A percentile compares a stretch with the other conserved stretches of the same genome.
Conservation (phyloP, 2,888 invertebrate species). For the Dysmachus trigonus region DNA sequence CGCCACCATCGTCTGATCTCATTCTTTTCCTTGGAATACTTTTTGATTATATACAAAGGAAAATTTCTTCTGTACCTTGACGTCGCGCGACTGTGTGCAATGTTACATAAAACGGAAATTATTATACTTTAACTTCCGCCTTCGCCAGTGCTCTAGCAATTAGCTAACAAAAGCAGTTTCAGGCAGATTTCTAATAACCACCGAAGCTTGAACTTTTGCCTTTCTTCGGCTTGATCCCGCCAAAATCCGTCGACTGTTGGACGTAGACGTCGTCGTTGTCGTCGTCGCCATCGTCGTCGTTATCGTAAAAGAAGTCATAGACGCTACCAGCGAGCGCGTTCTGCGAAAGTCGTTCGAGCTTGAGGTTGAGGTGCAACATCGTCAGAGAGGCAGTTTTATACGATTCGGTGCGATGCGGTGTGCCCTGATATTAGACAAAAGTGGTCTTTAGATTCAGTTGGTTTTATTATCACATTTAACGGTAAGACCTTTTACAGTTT, state of each 20-base stretch:
- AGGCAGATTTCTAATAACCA: constrained; percentile 22
- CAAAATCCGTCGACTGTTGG: background rate
- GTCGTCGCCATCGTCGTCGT: too few species aligned
- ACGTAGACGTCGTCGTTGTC: background rate
- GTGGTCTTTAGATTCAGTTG: background rate
- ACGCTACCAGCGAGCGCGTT: background rate
- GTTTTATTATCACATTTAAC: constrained; percentile 1
- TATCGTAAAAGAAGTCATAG: background rate
- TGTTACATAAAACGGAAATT: constrained; percentile 31
- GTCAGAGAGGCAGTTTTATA: too few species aligned
- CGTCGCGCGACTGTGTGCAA: too few species aligned
- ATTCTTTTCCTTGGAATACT: background rate
- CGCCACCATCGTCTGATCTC: background rate
- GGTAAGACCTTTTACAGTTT: constrained; percentile 26
- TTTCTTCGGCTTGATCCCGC: background rate
- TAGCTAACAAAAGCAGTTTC: constrained; percentile 18
- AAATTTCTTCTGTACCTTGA: constrained; percentile 22
- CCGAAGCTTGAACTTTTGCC: constrained; percentile 31
- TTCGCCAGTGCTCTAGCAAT: background rate
- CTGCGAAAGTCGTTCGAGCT: background rate
- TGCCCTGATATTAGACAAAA: background rate
- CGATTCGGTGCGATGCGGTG: background rate
- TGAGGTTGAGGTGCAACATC: background rate
- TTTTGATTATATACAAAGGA: background rate
- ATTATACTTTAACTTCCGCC: constrained; percentile 19